These are phyloP conservation scores for Hoplostethus mediterraneus DNA, from an alignment of 2,797 vertebrate genomes.

Conservation along the genomic window DNA sequence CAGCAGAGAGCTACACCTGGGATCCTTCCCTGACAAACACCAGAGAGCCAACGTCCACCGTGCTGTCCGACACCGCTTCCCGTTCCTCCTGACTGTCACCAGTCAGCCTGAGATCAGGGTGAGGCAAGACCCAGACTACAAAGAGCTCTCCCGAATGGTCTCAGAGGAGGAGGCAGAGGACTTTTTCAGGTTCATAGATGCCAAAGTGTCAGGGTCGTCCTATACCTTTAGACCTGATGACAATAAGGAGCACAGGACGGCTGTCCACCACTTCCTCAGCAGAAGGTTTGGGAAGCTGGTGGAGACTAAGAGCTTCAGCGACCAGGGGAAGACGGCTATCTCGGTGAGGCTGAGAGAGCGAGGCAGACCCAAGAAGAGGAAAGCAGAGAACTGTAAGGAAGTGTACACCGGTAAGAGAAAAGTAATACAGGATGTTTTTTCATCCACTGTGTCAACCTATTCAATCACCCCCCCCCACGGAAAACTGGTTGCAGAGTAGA, in stretches of 20 bases:
- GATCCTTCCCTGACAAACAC: conserved; percentile 86
- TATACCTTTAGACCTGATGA: conserved; percentile 90
- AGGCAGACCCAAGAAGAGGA: conserved; percentile 84
- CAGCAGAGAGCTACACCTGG: conserved; percentile 84
- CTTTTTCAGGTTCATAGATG: conserved; percentile 95
- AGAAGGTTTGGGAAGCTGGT: conserved; percentile 92
- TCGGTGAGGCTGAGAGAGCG: conserved; percentile 90
- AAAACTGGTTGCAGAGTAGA: no score
- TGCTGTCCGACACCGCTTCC: conserved; percentile 88
- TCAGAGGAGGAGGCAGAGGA: conserved; percentile 89
- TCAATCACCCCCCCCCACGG: no score
- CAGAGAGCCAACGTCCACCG: conserved; percentile 88
- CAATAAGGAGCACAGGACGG: conserved; percentile 90
- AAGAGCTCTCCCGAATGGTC: conserved; percentile 88
- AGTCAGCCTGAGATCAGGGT: conserved; percentile 89
- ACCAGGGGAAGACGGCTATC: conserved; percentile 82
- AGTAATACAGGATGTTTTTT: no score
- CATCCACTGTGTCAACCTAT: no score
- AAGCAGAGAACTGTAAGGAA: conserved; percentile 73
- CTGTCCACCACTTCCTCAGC: conserved; percentile 92
- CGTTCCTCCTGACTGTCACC: conserved; percentile 92
- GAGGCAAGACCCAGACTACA: conserved; percentile 87
- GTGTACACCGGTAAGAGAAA: conserved; percentile 88
- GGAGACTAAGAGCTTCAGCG: conserved; percentile 92
- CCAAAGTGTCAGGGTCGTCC: conserved; percentile 87